These are phyloP conservation scores for Drosophila pectinifera DNA, from an alignment of 1,140 invertebrate species.

Conservation along the genomic window DNA sequence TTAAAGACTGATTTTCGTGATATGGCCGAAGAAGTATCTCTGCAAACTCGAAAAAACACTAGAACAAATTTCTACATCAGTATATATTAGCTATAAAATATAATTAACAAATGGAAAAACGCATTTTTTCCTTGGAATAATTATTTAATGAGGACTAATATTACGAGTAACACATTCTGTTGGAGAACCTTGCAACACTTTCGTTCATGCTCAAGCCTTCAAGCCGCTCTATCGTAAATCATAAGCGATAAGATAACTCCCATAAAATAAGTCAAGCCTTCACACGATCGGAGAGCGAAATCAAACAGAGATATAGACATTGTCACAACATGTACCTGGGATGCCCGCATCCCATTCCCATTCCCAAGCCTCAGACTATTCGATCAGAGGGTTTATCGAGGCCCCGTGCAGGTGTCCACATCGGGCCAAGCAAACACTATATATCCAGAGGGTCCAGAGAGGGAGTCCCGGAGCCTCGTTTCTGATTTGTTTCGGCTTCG, in stretches of 20 bases:
- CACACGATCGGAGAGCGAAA: conserved; percentile 70
- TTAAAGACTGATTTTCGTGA: neutral
- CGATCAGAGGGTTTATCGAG: conserved; percentile 38
- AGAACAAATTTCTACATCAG: too few species aligned
- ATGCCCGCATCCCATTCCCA: conserved; percentile 36
- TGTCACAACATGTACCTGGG: conserved; percentile 31
- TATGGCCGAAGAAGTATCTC: too few species aligned
- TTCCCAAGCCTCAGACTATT: conserved; percentile 23
- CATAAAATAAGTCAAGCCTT: conserved; percentile 69
- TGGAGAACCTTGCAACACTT: conserved; percentile 62
- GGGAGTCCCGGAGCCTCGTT: conserved; percentile 10
- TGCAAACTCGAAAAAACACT: too few species aligned
- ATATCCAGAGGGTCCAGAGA: neutral
- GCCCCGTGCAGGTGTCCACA: conserved; percentile 48
- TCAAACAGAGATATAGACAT: conserved; percentile 62
- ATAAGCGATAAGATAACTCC: conserved; percentile 66
- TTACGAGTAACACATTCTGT: neutral
- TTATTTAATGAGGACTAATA: neutral
- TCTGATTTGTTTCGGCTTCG: conserved; percentile 19
- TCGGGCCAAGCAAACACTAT: conserved; percentile 23
- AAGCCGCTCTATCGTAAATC: conserved; percentile 65
- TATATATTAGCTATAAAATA: too few species aligned
- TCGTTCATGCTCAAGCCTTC: conserved; percentile 52
- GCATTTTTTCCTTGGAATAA: too few species aligned
- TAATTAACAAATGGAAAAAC: neutral